Evolutionary conservation across 2,888 invertebrate genomes (phyloP).

Genomic region (Acanthosepion pharaonis): DNA sequence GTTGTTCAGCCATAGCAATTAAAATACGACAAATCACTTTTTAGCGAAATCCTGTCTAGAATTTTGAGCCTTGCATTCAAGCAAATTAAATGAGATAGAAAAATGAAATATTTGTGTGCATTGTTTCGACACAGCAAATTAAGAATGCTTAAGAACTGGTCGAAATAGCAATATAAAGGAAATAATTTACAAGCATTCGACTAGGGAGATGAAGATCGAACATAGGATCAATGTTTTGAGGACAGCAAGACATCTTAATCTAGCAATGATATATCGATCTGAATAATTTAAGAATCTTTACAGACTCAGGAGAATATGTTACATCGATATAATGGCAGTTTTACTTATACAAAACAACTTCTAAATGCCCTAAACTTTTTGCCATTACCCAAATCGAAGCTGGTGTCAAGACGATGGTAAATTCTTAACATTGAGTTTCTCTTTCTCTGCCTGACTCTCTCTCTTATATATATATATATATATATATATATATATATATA

Average conservation of each 20-base stretch:
- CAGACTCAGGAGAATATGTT: not conserved
- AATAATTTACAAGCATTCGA: not conserved
- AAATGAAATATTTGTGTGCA: not conserved
- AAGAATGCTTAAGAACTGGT: not conserved
- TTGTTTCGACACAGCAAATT: not conserved
- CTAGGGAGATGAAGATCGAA: not conserved
- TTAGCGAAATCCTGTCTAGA: not conserved
- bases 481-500: too few relatives aligned
- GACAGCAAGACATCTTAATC: not conserved
- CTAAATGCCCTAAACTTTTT: not conserved
- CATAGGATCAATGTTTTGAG: not conserved
- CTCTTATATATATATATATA: too few relatives aligned
- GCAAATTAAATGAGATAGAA: not conserved
- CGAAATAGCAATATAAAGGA: not conserved
- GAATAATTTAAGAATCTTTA: not conserved
- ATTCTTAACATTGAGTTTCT: too few relatives aligned
- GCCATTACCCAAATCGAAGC: too few relatives aligned
- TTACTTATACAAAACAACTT: not conserved
- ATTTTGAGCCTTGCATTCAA: not conserved
- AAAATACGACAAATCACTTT: slow-evolving; percentile 6
- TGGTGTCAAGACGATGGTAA: too few relatives aligned
- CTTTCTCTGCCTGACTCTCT: too few relatives aligned
- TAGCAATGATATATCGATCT: not conserved
- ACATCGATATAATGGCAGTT: not conserved
- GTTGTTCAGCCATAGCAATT: not conserved